Evolutionary conservation across 64 coral and sea anemone genomes (phyloP).

Genomic region (Actinia tenebrosa): DNA sequence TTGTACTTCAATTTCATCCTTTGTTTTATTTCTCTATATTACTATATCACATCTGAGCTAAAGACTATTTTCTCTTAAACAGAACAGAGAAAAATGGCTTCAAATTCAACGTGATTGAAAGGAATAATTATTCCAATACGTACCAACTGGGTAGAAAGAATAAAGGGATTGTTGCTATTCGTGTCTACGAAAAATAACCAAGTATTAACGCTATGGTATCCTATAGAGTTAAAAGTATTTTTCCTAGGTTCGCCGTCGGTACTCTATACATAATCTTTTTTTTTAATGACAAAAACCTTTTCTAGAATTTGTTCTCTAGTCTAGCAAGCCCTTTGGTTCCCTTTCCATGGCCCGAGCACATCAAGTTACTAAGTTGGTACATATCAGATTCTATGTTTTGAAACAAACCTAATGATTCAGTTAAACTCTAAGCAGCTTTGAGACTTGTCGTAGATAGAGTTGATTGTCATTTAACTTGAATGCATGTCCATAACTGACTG

Average conservation of each 20-base stretch:
- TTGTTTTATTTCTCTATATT: neutral
- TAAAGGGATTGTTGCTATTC: neutral
- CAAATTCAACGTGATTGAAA: neutral
- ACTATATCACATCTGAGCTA: neutral
- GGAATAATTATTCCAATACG: neutral
- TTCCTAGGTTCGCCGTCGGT: no score
- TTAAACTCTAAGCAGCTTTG: neutral
- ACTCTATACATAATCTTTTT: no score
- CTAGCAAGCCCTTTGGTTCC: neutral
- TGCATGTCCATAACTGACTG: constrained; percentile 96
- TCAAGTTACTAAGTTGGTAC: neutral
- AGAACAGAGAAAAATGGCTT: neutral
- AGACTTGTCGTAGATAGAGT: neutral
- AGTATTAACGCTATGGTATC: neutral
- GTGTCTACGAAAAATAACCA: neutral
- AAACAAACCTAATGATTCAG: neutral
- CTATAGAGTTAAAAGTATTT: no score
- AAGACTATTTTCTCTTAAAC: neutral
- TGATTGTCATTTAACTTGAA: constrained; percentile 61
- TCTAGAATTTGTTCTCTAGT: no score
- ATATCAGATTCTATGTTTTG: neutral
- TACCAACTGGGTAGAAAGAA: neutral
- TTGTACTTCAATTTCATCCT: neutral
- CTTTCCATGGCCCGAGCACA: neutral
- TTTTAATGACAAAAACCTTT: no score